Evolutionary conservation across 1,140 invertebrate genomes (phyloP).

Genomic region (Drosophila virilis): DNA sequence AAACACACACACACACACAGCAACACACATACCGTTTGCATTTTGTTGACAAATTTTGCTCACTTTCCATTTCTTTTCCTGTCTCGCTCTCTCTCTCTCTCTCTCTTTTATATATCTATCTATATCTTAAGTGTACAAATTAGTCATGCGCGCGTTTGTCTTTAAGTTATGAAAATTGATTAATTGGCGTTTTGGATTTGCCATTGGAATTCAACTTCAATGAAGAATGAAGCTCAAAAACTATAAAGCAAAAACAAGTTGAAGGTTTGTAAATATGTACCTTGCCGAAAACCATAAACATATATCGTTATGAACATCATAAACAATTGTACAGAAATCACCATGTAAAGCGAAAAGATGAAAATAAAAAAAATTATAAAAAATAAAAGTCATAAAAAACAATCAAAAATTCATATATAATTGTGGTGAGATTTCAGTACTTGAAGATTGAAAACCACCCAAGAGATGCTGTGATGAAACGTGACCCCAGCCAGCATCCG

Average conservation of each 20-base stretch:
- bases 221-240: conserved; percentile 48
- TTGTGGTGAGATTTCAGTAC: conserved; percentile 20
- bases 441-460: conserved; percentile 16
- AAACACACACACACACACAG: conserved; percentile 6
- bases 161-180: conserved; percentile 71
- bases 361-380: conserved; percentile 35
- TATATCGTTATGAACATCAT: conserved; percentile 49
- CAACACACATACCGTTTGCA: conserved; percentile 30
- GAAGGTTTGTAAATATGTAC: conserved; percentile 50
- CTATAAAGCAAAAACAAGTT: conserved; percentile 27
- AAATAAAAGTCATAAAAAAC: conserved; percentile 35
- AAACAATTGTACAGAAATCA: conserved; percentile 52
- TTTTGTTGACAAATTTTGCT: conserved; percentile 58
- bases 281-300: conserved; percentile 42
- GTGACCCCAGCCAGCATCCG: not conserved
- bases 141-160: conserved; percentile 80
- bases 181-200: conserved; percentile 40
- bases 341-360: conserved; percentile 34
- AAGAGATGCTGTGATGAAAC: conserved; percentile 1
- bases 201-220: conserved; percentile 58
- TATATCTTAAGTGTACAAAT: conserved; percentile 76
- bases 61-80: conserved; percentile 17
- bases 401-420: conserved; percentile 44
- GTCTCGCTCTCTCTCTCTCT: not conserved
- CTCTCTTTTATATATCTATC: conserved; percentile 3